Evolutionary conservation across 1,140 invertebrate genomes (phyloP).

Genomic region (Plectus sambesii): DNA sequence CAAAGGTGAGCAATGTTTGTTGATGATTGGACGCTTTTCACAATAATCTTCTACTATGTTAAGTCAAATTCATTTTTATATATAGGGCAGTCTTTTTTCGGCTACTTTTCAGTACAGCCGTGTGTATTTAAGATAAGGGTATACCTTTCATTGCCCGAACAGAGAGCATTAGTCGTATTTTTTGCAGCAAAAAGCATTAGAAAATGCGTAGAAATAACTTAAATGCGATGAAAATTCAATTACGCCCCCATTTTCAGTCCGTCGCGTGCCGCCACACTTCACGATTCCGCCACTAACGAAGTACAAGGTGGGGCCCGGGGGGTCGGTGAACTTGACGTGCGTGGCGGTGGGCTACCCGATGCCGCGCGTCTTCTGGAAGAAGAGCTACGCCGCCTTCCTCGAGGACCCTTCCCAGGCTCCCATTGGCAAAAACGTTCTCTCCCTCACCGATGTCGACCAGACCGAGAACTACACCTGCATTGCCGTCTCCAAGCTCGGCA

Average conservation of each 20-base stretch:
- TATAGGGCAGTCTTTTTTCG: no score
- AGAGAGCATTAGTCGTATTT: no score
- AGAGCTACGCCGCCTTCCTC: constrained; percentile 21
- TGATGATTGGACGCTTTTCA: no score
- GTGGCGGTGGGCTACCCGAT: constrained; percentile 92
- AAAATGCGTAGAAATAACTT: no score
- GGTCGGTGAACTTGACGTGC: constrained; percentile 79
- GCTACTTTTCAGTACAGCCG: no score
- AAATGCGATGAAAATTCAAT: constrained; percentile 7
- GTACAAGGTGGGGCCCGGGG: constrained; percentile 76
- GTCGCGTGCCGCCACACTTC: constrained; percentile 81
- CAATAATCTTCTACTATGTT: no score
- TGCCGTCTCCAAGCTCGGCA: constrained; percentile 79
- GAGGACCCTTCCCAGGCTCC: constrained; percentile 37
- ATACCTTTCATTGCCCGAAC: no score
- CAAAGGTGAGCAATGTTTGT: constrained; percentile 81
- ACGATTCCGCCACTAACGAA: constrained; percentile 67
- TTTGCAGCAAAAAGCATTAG: no score
- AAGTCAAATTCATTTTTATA: no score
- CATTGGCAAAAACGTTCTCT: constrained; percentile 63
- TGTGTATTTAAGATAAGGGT: no score
- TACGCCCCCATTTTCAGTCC: constrained; percentile 56
- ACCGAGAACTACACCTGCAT: constrained; percentile 93
- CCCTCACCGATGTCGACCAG: constrained; percentile 70
- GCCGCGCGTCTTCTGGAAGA: constrained; percentile 74